phyloP scores from a whole-genome alignment of 1,140 invertebrate species.

The Metopolophium dirhodum region DNA sequence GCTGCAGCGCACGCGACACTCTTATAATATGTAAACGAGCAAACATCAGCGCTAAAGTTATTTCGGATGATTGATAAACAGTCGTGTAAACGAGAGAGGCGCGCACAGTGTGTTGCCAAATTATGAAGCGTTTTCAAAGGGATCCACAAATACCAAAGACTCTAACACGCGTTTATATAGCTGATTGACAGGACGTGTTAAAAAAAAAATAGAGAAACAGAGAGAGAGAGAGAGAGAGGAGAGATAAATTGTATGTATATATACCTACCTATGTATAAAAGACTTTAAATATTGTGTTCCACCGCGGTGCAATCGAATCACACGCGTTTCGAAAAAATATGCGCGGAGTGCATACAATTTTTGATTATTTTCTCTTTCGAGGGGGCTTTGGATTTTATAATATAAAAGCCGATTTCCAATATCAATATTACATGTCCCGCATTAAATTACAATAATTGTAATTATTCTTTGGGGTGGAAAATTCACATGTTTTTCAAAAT shows the following conservation, averaged over 20 bases:
- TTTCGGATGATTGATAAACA: slow-evolving; percentile 46
- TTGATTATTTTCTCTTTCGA: not conserved
- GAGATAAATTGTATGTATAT: not conserved
- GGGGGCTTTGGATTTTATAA: not conserved
- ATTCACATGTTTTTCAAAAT: too few species aligned
- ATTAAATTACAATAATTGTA: too few species aligned
- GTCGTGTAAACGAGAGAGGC: slow-evolving; percentile 25
- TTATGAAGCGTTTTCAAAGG: slow-evolving; percentile 22
- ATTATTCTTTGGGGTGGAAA: too few species aligned
- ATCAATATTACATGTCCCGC: not conserved
- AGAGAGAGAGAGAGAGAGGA: not conserved
- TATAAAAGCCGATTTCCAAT: not conserved
- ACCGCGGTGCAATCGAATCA: not conserved
- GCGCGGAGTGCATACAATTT: not conserved
- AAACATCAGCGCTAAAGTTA: slow-evolving; percentile 36
- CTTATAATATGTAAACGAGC: slow-evolving; percentile 41
- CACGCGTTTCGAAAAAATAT: not conserved
- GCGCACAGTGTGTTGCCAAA: not conserved
- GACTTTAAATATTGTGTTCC: not conserved
- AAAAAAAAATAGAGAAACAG: not conserved
- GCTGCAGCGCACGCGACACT: not conserved
- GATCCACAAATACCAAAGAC: not conserved
- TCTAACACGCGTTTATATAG: not conserved
- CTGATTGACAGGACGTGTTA: slow-evolving; percentile 17
- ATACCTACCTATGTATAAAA: not conserved